Evolutionary conservation across 2,888 invertebrate genomes (phyloP).

Genomic region (Tiphia femorata): DNA sequence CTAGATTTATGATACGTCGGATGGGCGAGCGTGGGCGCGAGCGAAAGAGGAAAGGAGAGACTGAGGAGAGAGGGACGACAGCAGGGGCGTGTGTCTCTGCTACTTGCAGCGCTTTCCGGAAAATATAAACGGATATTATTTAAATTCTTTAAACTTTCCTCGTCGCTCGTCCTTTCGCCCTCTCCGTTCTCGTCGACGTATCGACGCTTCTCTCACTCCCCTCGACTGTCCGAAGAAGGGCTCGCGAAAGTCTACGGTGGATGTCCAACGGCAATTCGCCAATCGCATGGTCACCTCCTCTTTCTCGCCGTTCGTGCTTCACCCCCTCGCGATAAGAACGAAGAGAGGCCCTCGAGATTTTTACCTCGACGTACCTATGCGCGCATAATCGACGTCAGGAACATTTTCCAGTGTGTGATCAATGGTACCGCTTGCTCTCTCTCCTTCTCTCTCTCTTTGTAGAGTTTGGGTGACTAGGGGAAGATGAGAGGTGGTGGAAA

Average conservation of each 20-base stretch:
- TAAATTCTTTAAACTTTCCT: conserved; percentile 50
- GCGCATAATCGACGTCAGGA: conserved; percentile 57
- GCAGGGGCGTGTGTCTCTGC: conserved; percentile 16
- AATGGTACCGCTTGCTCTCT: conserved; percentile 36
- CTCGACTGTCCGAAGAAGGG: neutral
- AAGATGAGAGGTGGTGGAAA: too few species aligned
- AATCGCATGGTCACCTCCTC: too few species aligned
- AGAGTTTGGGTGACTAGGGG: too few species aligned
- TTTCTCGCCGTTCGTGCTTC: neutral
- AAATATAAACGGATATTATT: conserved; percentile 56
- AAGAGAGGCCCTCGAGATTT: too few species aligned
- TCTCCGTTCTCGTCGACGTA: conserved; percentile 14
- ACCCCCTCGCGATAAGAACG: too few species aligned
- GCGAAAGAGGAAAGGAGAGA: too few species aligned
- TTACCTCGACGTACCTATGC: too few species aligned
- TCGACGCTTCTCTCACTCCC: conserved; percentile 3
- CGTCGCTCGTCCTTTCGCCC: conserved; percentile 12
- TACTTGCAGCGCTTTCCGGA: conserved; percentile 36
- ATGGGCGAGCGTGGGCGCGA: conserved; percentile 36
- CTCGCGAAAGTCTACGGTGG: neutral
- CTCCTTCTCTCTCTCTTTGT: neutral
- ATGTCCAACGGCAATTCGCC: too few species aligned
- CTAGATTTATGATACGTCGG: conserved; percentile 45
- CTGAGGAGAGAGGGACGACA: conserved; percentile 1
- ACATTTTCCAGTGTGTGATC: conserved; percentile 61